Base-by-base conservation (phyloP, 2,113 vertebrate species). In the Nothoprocta perdicaria region DNA sequence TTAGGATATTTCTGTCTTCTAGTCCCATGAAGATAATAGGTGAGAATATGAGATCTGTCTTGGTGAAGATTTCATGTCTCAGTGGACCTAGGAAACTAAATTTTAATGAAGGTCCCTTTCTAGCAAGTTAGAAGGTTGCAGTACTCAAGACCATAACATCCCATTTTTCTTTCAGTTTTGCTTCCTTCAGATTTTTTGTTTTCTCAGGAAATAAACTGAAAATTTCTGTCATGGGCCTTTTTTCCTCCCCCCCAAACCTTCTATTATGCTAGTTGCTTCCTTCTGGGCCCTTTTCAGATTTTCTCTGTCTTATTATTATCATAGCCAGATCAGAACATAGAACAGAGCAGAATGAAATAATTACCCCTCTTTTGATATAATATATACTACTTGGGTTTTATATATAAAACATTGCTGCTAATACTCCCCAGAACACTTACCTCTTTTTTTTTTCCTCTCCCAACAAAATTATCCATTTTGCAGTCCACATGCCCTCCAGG, bases 401-500 rank as follows among this genome's bases (percentile, higher is more conserved):
- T 52, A 7, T 35, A 22, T 74, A 58, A 73, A 91, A 48, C 35
- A 75, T 45, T 63, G 46, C 33, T 83, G 21, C 48, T 88, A n/a
- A 78, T 90, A 58, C 31, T 71, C 31, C 8, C 23, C 69, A 52
- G 26, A 84, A 68, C 19, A 63, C 33, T 88, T 90, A 9, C 10
- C 9, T 2, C 76, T 79, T 35, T 53, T 80, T 40, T 77, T 33
- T 10, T 8, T 46, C 24, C 16, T 46, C 87, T 45, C 57, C 26
- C 9, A 10, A 57, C 53, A 57, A 40, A 88, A n/a, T 80, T 84
- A 87, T 87, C 81, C 15, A 4, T 91, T 93, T 83, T 89, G 29
- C 79, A 74, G 82, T 66, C 41, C 52, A 86, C 38, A 74, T 6
- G 4, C 84, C 82, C 63, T 95, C 79, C 65, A 92, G 81, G 75